Evolutionary conservation across 2,113 vertebrate species (phyloP).

Genomic region (Sceloporus undulatus): DNA sequence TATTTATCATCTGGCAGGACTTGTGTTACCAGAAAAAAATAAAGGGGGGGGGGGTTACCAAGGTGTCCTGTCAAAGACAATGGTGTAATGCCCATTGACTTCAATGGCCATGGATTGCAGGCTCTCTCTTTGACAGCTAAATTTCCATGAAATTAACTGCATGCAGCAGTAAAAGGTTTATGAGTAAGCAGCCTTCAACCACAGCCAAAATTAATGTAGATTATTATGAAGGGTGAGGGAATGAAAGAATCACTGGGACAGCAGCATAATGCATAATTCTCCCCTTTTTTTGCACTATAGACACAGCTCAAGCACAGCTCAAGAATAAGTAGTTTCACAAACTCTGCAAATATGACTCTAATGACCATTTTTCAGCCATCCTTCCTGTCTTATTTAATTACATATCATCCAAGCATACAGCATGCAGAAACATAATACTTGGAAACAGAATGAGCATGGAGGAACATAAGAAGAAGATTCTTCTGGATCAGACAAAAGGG

Average conservation of each 20-base stretch:
- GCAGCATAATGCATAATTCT: background rate
- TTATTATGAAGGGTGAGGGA: slow-evolving; percentile 29
- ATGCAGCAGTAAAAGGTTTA: slow-evolving; percentile 39
- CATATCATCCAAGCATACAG: slow-evolving; percentile 1
- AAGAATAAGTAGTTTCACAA: slow-evolving; percentile 11
- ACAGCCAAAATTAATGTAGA: slow-evolving; percentile 46
- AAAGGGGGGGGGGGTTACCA: too few species aligned
- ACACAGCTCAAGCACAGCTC: background rate
- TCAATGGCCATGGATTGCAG: background rate
- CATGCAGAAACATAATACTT: background rate
- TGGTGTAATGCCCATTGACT: background rate
- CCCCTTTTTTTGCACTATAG: background rate
- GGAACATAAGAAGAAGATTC: background rate
- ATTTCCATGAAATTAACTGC: slow-evolving; percentile 51
- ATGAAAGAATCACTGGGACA: background rate
- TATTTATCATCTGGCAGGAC: background rate
- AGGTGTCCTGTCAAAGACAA: background rate
- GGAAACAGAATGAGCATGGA: background rate
- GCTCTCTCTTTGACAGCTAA: background rate
- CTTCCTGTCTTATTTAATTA: slow-evolving; percentile 21
- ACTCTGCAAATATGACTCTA: background rate
- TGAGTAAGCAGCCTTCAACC: slow-evolving; percentile 26
- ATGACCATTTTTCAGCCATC: slow-evolving; percentile 1
- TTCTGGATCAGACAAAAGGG: background rate
- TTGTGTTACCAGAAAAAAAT: background rate